Evolutionary conservation across 2,797 vertebrate species (phyloP), one percentile per base, ranked within the genome.

Genomic region (Tapirus indicus): DNA sequence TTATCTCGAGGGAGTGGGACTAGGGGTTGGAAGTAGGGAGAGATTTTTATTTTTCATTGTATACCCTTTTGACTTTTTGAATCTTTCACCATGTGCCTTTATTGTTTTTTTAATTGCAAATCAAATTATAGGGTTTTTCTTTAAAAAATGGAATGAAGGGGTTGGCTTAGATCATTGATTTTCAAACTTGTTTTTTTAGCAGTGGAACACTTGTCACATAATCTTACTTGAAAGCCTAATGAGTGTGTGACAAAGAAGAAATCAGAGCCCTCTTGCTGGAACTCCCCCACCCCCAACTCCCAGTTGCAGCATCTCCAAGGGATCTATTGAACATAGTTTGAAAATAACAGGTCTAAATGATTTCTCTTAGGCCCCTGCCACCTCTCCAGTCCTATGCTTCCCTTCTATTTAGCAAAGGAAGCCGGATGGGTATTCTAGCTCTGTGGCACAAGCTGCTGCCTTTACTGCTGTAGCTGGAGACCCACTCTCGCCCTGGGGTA

Each of bases 91-190:
- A 29, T 89, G 79, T 90, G 35, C 92, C 94, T 95, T 96, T 94
- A 93, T 98, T 98, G 86, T 94, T 97, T 96, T 97, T 90, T 79
- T 95, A 97, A 97, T 91, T 94, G 69, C 87, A 95, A 95, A 89
- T 90, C 92, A 88, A 94, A 96, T 95, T 95, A 80, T 41, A 97
- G 94, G 74, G 89, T 94, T 96, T 95, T 74, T 72, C 84, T 97
- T 97, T 86, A 18, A 49, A 92, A 94, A 92, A 87, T 41, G 44
- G 90, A 77, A 0, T 35, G 90, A 95, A 95, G 38, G 44, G 20
- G 18, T 85, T 95, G 92, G 71, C 91, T 95, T 93, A 91, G 47
- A 91, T 88, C 64, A 44, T 20, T 87, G 84, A 75, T 95, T 95
- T 95, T 87, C 44, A 60, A 38, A 88, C 38, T 75, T 95, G 32